Evolutionary conservation across 1,140 invertebrate genomes (phyloP), one percentile per base, ranked within the genome.

Genomic region (Pachypeltis micranthus): DNA sequence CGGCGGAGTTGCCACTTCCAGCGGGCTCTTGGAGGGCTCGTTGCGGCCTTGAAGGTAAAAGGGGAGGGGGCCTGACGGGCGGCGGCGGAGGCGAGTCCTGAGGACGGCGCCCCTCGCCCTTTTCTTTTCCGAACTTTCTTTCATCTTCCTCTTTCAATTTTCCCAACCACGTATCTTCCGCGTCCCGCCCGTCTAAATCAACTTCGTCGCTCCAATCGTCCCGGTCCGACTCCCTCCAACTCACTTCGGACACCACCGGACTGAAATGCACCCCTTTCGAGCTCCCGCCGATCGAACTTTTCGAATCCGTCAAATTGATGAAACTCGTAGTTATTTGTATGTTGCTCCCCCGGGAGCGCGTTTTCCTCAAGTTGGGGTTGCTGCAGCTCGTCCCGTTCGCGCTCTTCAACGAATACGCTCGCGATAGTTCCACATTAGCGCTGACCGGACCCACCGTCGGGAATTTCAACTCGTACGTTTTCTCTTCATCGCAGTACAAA

Each of bases 161-260:
- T n/a, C n/a, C n/a, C n/a, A n/a, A n/a, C 51, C n/a, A 47, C 31
- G 21, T 44, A 28, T 65, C 66, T 65, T 54, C 61, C 27, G 65
- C 65, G 21, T 60, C 28, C 34, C 31, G 59, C 4, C 62, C 61
- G 24, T 28, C 44, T 44, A 63, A 56, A 28, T 69, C 65, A 7
- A 67, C 66, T 55, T 65, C 66, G 12, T 72, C 72, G 25, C 16
- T 71, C 31, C 51, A 62, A 68, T 51, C 7, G 16, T 59, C 56
- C 24, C 64, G 67, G 67, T 29, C 69, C 67, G 1, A 65, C 64
- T 85, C 83, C 59, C 79, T 76, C 83, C 84, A 86, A 68, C 82
- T 85, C 29, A 86, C 84, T 71, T 86, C 83, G 19, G 82, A 81
- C 1, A 87, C 84, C 29, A 86, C 80, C 0, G 85, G 85, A 68